These are phyloP conservation scores for Phoenoteleia sp. DNA, from an alignment of 2,888 invertebrate species.

Conservation along the genomic window DNA sequence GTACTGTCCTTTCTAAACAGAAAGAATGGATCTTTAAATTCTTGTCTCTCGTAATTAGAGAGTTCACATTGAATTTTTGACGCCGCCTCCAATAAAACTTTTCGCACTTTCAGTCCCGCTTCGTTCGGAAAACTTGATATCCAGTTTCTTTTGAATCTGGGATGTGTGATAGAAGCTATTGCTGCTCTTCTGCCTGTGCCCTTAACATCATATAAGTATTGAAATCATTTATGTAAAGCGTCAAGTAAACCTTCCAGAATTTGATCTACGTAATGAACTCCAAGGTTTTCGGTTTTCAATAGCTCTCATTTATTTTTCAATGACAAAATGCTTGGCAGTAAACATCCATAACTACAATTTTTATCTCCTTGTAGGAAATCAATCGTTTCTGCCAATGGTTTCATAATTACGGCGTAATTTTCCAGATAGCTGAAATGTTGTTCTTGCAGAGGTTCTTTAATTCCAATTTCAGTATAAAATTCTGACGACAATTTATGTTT, in stretches of 20 bases:
- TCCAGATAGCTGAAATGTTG: not conserved
- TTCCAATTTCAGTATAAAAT: not conserved
- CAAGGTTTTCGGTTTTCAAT: too few species aligned
- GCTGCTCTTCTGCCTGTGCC: constrained; percentile 6
- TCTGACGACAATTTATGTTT: not conserved
- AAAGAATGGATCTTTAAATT: too few species aligned
- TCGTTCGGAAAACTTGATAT: not conserved
- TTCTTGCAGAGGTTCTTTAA: not conserved
- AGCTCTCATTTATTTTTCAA: not conserved
- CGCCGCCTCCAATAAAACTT: not conserved
- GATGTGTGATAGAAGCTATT: not conserved
- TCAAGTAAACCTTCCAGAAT: too few species aligned
- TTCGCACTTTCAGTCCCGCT: not conserved
- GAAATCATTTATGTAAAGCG: constrained; percentile 5
- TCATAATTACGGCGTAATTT: not conserved
- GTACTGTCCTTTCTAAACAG: too few species aligned
- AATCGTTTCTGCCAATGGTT: not conserved
- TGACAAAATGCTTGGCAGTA: not conserved
- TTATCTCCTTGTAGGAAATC: not conserved
- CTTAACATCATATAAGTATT: constrained; percentile 6
- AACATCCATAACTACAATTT: not conserved
- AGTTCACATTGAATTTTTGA: not conserved
- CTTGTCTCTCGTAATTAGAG: too few species aligned
- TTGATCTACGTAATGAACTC: too few species aligned
- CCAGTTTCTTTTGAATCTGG: not conserved